phyloP scores from a whole-genome alignment of 2,797 vertebrate genomes.

The Karalla daura region DNA sequence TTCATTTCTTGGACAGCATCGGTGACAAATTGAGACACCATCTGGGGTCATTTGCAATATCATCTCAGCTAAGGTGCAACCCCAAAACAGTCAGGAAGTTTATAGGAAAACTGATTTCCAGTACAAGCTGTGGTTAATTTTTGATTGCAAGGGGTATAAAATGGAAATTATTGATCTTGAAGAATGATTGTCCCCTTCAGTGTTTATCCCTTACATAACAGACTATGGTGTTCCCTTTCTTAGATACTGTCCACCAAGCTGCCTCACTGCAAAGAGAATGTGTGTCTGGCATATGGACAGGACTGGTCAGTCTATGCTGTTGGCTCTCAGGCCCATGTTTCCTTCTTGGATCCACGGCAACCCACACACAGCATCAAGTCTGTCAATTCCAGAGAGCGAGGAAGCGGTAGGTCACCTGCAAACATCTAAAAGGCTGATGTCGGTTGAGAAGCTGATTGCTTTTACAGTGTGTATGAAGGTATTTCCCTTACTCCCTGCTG shows the following conservation, averaged over 20 bases:
- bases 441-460: background rate
- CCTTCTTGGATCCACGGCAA: slow-evolving; percentile 96
- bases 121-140: too few relatives aligned
- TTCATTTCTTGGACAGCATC: too few relatives aligned
- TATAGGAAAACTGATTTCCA: too few relatives aligned
- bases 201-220: too few relatives aligned
- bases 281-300: slow-evolving; percentile 95
- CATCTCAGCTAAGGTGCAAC: too few relatives aligned
- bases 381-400: slow-evolving; percentile 93
- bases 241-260: slow-evolving; percentile 96
- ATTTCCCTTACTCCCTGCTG: background rate
- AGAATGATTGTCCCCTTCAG: too few relatives aligned
- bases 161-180: too few relatives aligned
- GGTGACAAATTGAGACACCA: too few relatives aligned
- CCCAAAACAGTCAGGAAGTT: too few relatives aligned
- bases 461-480: background rate
- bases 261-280: slow-evolving; percentile 97
- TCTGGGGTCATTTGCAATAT: too few relatives aligned
- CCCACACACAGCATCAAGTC: slow-evolving; percentile 93
- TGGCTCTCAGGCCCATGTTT: slow-evolving; percentile 97
- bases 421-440: background rate
- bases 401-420: slow-evolving; percentile 88
- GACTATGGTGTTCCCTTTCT: slow-evolving; percentile 23
- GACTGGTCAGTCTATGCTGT: slow-evolving; percentile 99
- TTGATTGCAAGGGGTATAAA: too few relatives aligned